A percentile compares a stretch with the other conserved stretches of the same genome.
phyloP scores from a whole-genome alignment of 2,888 invertebrate species.

The Homarus gammarus region DNA sequence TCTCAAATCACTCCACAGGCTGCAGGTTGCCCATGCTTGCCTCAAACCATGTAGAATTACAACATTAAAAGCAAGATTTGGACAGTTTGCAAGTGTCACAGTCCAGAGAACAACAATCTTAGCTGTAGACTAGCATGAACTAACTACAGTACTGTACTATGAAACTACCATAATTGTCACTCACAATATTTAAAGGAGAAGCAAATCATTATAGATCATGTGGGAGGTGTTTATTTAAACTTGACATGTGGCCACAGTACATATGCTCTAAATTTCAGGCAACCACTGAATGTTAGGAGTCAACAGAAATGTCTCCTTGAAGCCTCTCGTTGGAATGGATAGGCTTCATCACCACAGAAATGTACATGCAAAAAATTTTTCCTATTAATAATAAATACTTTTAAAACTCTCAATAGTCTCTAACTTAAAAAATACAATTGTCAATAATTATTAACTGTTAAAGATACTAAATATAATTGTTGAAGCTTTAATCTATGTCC shows the following conservation, averaged over 20 bases:
- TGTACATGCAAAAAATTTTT: conserved; percentile 52
- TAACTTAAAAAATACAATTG: conserved; percentile 57
- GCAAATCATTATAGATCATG: conserved; percentile 24
- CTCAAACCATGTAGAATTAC: no score
- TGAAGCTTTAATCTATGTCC: conserved; percentile 38
- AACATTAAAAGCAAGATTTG: no score
- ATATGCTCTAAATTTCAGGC: conserved; percentile 51
- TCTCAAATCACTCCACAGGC: no score
- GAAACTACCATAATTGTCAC: no score
- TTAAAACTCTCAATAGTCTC: conserved; percentile 55
- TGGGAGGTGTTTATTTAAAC: conserved; percentile 72
- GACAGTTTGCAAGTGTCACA: no score
- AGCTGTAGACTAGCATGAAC: no score
- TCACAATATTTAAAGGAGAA: neutral
- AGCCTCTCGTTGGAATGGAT: conserved; percentile 61
- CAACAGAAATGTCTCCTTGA: conserved; percentile 44
- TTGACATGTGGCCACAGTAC: conserved; percentile 68
- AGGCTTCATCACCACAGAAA: conserved; percentile 64
- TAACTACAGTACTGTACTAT: no score
- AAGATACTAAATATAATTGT: conserved; percentile 47
- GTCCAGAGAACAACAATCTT: no score
- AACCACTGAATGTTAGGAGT: conserved; percentile 46
- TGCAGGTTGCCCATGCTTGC: no score
- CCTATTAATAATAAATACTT: conserved; percentile 61
- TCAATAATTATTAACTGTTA: conserved; percentile 31